Evolutionary conservation across 2,888 invertebrate genomes (phyloP).

Genomic region (Villa cingulata): DNA sequence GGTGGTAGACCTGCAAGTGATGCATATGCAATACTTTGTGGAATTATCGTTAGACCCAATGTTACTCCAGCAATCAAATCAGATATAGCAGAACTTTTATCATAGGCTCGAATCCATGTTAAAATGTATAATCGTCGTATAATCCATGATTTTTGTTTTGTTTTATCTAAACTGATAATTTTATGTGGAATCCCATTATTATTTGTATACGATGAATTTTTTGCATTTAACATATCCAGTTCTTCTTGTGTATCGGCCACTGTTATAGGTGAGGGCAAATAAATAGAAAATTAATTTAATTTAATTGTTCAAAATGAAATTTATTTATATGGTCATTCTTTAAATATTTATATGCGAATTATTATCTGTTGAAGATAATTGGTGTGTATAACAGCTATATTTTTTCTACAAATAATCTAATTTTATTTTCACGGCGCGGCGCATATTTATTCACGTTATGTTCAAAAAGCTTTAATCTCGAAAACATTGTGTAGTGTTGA

Average conservation of each 20-base stretch:
- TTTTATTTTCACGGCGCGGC: too few species aligned
- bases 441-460: too few species aligned
- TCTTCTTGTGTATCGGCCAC: slow-evolving; percentile 4
- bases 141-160: slow-evolving; percentile 18
- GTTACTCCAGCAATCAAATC: slow-evolving; percentile 83
- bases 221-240: not conserved
- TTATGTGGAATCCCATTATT: not conserved
- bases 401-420: too few species aligned
- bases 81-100: slow-evolving; percentile 50
- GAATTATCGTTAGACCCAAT: slow-evolving; percentile 80
- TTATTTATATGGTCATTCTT: too few species aligned
- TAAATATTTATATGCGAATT: too few species aligned
- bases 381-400: too few species aligned
- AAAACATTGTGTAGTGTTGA: too few species aligned
- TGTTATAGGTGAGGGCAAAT: not conserved
- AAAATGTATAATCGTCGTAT: slow-evolving; percentile 40
- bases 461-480: too few species aligned
- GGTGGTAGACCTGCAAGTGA: slow-evolving; percentile 70
- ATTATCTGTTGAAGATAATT: too few species aligned
- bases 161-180: slow-evolving; percentile 1
- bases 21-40: slow-evolving; percentile 81
- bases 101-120: slow-evolving; percentile 56
- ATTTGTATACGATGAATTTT: not conserved
- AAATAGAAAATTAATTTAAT: too few species aligned
- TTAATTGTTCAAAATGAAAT: too few species aligned